Evolutionary conservation across 1,140 invertebrate species (phyloP).

Genomic region (Telenomus remus): DNA sequence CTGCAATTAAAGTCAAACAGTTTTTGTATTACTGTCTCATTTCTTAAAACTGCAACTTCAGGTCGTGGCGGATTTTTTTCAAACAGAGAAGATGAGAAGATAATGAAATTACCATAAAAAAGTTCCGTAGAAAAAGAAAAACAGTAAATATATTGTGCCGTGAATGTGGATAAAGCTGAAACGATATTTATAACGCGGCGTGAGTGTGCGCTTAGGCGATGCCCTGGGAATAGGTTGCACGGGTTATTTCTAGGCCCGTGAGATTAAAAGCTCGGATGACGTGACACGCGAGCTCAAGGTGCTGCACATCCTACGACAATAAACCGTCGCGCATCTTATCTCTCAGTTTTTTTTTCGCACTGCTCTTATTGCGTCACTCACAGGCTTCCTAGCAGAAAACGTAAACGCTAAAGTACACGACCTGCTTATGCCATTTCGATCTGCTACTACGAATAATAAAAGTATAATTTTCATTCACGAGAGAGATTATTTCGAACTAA

Average conservation of each 20-base stretch:
- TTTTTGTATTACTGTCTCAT: too few relatives aligned
- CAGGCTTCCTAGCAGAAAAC: conserved; percentile 19
- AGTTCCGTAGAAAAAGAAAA: conserved; percentile 41
- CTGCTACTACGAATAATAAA: too few relatives aligned
- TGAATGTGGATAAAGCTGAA: conserved; percentile 45
- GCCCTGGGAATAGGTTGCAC: conserved; percentile 68
- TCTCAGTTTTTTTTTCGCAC: conserved; percentile 7
- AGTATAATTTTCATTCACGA: too few relatives aligned
- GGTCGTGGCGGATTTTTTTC: too few relatives aligned
- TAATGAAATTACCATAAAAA: conserved; percentile 2
- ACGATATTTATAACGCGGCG: conserved; percentile 66
- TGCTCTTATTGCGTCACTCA: conserved; percentile 30
- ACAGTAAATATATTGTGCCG: too few relatives aligned
- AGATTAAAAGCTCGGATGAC: conserved; percentile 47
- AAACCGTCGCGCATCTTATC: not conserved
- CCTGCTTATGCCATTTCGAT: not conserved
- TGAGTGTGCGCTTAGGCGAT: conserved; percentile 60
- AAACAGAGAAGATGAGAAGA: too few relatives aligned
- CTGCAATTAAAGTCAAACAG: not conserved
- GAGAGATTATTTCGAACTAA: too few relatives aligned
- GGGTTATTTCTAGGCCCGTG: conserved; percentile 64
- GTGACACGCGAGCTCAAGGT: conserved; percentile 28
- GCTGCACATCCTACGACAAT: conserved; percentile 19
- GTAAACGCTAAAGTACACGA: conserved; percentile 25
- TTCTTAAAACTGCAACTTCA: too few relatives aligned